Evolutionary conservation across 1,140 invertebrate genomes (phyloP).

Genomic region (Drosophila murphyi): DNA sequence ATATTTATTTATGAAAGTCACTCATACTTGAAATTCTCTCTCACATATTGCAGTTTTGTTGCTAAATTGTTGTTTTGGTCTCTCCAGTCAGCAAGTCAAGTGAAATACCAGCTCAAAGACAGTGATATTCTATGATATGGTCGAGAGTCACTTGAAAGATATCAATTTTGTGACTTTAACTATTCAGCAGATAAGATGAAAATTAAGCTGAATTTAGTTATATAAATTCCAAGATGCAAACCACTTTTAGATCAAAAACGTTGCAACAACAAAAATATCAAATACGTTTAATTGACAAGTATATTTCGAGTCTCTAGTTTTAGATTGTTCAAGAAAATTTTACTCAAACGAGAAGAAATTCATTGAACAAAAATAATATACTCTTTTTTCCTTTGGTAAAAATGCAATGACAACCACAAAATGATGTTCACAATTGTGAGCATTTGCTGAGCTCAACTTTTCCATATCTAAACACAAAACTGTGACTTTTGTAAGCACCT

Average conservation of each 20-base stretch:
- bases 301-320: too few species aligned
- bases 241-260: too few species aligned
- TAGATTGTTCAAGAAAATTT: too few species aligned
- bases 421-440: background rate
- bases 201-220: background rate
- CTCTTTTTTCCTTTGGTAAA: too few species aligned
- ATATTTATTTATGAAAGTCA: conserved; percentile 26
- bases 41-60: background rate
- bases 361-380: too few species aligned
- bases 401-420: too few species aligned
- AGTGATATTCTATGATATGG: conserved; percentile 2
- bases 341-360: too few species aligned
- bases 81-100: background rate
- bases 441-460: too few species aligned
- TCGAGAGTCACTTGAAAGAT: background rate
- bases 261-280: too few species aligned
- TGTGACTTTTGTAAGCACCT: background rate
- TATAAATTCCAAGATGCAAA: too few species aligned
- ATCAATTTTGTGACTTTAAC: background rate
- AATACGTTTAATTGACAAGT: too few species aligned
- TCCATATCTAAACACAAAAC: too few species aligned
- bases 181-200: background rate
- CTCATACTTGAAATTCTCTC: conserved; percentile 15
- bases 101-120: conserved; percentile 12
- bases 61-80: background rate